phyloP scores from a whole-genome alignment of 1,140 invertebrate genomes.

The Aphelenchoides avenae region DNA sequence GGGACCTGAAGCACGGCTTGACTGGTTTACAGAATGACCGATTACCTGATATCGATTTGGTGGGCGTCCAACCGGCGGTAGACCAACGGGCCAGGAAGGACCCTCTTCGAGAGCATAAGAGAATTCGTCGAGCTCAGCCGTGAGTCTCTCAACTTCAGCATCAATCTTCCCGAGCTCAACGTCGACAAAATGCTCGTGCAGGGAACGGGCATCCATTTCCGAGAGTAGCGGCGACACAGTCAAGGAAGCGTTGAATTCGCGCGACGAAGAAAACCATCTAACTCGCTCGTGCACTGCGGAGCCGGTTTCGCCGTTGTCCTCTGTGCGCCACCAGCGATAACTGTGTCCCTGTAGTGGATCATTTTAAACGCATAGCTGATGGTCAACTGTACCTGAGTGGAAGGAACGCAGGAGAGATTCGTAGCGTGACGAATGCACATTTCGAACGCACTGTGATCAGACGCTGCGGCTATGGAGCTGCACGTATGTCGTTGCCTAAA shows the following conservation, averaged over 20 bases:
- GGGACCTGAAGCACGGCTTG: conserved; percentile 30
- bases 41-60: conserved; percentile 52
- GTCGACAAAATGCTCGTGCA: conserved; percentile 52
- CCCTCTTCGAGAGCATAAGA: neutral
- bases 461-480: conserved; percentile 30
- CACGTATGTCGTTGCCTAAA: conserved; percentile 51
- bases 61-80: conserved; percentile 30
- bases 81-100: conserved; percentile 43
- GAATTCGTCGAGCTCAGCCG: conserved; percentile 18
- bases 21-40: neutral
- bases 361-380: conserved; percentile 15
- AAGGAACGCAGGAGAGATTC: conserved; percentile 42
- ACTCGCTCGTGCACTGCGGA: conserved; percentile 45
- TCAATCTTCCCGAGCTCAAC: conserved; percentile 50
- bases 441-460: conserved; percentile 53
- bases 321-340: conserved; percentile 45
- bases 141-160: conserved; percentile 32
- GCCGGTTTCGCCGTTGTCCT: conserved; percentile 44
- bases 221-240: conserved; percentile 53
- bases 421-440: conserved; percentile 53
- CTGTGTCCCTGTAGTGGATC: neutral
- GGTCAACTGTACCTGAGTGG: conserved; percentile 12
- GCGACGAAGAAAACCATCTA: conserved; percentile 8
- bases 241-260: conserved; percentile 48
- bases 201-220: conserved; percentile 45